These are phyloP conservation scores for Alentia gelatinosa DNA, from an alignment of 2,888 invertebrate species.

Conservation along the genomic window DNA sequence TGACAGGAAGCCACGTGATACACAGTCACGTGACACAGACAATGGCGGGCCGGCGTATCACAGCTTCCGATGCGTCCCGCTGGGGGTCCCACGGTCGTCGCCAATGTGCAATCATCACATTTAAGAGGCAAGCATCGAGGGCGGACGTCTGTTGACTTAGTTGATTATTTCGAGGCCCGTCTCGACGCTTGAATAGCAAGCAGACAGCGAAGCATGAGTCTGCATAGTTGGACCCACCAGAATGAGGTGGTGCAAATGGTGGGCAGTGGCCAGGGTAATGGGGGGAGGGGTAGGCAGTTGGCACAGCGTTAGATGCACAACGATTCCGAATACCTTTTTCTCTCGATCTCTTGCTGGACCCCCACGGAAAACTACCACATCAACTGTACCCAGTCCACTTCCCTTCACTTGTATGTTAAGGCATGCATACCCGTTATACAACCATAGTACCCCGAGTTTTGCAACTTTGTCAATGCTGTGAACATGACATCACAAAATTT, in stretches of 20 bases:
- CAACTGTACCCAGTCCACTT: too few species aligned
- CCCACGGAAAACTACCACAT: too few species aligned
- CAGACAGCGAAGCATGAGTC: background rate
- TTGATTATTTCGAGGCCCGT: background rate
- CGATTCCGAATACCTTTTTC: too few species aligned
- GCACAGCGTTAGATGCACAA: too few species aligned
- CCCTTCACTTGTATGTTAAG: too few species aligned
- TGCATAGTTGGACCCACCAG: background rate
- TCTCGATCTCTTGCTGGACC: too few species aligned
- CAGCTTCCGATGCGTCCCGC: background rate
- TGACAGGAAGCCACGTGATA: background rate
- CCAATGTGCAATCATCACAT: constrained; percentile 1
- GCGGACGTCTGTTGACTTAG: background rate
- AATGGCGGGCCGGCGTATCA: background rate
- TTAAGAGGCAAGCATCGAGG: background rate
- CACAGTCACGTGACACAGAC: background rate
- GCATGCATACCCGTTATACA: too few species aligned
- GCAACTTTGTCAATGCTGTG: too few species aligned
- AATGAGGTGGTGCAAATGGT: background rate
- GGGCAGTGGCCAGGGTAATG: background rate
- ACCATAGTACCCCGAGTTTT: too few species aligned
- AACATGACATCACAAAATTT: too few species aligned
- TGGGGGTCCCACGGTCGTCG: background rate
- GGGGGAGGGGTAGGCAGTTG: background rate
- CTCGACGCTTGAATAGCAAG: constrained; percentile 1